Evolutionary conservation across 2,888 invertebrate genomes (phyloP).

Genomic region (Apocheima hispidaria): DNA sequence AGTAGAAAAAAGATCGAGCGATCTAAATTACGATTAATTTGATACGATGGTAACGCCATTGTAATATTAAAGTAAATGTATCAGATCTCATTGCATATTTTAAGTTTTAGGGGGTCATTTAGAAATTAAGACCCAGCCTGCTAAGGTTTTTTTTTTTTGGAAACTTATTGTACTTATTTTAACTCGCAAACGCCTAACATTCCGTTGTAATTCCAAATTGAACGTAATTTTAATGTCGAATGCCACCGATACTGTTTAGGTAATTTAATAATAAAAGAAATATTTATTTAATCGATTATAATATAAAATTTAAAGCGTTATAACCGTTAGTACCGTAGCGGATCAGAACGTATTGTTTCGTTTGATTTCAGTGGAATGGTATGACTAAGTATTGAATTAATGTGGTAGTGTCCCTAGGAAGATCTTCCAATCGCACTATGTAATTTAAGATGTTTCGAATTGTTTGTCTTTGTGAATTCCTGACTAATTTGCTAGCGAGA

Average conservation of each 20-base stretch:
- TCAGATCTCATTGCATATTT: slow-evolving; percentile 71
- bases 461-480: slow-evolving; percentile 54
- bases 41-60: not conserved
- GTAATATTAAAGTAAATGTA: slow-evolving; percentile 22
- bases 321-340: slow-evolving; percentile 71
- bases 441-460: slow-evolving; percentile 64
- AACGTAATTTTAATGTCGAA: slow-evolving; percentile 52
- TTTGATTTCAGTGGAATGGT: slow-evolving; percentile 62
- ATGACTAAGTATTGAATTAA: slow-evolving; percentile 62
- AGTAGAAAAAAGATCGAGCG: no score
- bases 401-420: slow-evolving; percentile 74
- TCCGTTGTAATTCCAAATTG: slow-evolving; percentile 64
- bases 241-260: slow-evolving; percentile 68
- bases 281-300: slow-evolving; percentile 37
- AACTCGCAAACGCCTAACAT: slow-evolving; percentile 63
- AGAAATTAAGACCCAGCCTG: slow-evolving; percentile 50
- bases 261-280: slow-evolving; percentile 40
- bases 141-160: not conserved
- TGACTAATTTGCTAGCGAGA: slow-evolving; percentile 35
- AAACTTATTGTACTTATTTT: slow-evolving; percentile 26
- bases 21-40: no score
- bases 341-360: slow-evolving; percentile 52
- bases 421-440: slow-evolving; percentile 71
- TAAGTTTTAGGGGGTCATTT: slow-evolving; percentile 57
- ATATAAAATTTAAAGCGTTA: slow-evolving; percentile 28